Evolutionary conservation across 2,797 vertebrate genomes (phyloP).

Genomic region (Ficedula albicollis): DNA sequence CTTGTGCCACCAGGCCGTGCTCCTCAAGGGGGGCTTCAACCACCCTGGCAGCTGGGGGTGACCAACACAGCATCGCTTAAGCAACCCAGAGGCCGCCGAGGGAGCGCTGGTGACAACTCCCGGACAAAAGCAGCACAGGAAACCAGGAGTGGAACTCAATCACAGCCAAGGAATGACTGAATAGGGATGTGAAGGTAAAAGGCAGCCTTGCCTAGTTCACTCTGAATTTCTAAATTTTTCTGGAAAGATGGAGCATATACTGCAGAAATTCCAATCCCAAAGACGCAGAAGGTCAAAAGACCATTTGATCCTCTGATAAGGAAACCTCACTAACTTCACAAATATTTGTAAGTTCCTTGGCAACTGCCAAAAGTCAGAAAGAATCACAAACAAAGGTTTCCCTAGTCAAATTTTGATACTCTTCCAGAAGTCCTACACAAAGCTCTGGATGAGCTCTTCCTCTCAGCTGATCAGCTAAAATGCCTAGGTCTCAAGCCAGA

Average conservation of each 20-base stretch:
- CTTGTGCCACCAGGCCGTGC: not conserved
- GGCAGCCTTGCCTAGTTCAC: not conserved
- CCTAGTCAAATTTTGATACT: not conserved
- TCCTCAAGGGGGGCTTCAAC: not conserved
- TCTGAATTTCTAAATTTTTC: not conserved
- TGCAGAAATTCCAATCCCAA: not conserved
- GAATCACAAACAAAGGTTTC: not conserved
- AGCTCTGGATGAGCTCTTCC: not conserved
- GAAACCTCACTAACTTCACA: not conserved
- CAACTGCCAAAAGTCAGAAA: not conserved
- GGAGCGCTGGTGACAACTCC: not conserved
- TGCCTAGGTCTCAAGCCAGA: not conserved
- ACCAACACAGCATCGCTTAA: not conserved
- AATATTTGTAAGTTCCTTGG: not conserved
- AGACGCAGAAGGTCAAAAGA: not conserved
- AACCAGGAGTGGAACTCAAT: not conserved
- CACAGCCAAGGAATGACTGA: not conserved
- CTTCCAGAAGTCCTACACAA: not conserved
- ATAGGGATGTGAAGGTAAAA: not conserved
- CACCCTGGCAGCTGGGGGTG: not conserved
- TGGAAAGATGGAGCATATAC: not conserved
- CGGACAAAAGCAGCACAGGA: not conserved
- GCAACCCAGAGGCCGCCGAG: not conserved
- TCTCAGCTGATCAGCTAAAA: not conserved
- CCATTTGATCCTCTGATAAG: not conserved